Conservation (phyloP, 2,888 invertebrate species). For the Hymenopus coronatus region DNA sequence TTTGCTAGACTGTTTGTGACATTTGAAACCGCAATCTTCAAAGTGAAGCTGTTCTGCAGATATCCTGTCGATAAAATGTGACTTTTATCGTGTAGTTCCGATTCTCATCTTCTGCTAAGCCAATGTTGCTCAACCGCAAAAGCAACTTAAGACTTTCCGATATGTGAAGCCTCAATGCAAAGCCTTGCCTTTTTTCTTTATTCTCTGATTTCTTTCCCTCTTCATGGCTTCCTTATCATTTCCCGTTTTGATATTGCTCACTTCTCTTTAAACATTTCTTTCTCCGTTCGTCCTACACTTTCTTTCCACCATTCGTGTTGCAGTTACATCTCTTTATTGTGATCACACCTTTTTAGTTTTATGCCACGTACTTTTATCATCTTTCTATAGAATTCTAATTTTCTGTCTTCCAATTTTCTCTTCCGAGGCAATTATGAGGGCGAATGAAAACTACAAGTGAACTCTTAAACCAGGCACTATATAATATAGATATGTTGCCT, state of each 20-base stretch:
- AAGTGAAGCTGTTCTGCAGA: neutral
- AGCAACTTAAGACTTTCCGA: neutral
- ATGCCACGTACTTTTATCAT: too few relatives aligned
- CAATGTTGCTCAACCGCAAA: neutral
- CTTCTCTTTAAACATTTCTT: neutral
- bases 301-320: too few relatives aligned
- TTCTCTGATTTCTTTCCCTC: neutral
- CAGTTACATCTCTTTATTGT: too few relatives aligned
- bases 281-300: neutral
- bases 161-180: neutral
- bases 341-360: too few relatives aligned
- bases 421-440: too few relatives aligned
- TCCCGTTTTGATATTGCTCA: neutral
- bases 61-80: neutral
- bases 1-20: neutral
- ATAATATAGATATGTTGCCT: too few relatives aligned
- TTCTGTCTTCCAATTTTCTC: too few relatives aligned
- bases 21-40: neutral
- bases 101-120: neutral
- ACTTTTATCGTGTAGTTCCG: neutral
- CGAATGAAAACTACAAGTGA: too few relatives aligned
- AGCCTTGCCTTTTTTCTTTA: neutral
- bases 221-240: neutral
- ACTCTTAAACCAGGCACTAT: too few relatives aligned
- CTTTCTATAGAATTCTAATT: too few relatives aligned